These are phyloP conservation scores for Dusona sp. DNA, from an alignment of 2,888 invertebrate species.

Conservation along the genomic window DNA sequence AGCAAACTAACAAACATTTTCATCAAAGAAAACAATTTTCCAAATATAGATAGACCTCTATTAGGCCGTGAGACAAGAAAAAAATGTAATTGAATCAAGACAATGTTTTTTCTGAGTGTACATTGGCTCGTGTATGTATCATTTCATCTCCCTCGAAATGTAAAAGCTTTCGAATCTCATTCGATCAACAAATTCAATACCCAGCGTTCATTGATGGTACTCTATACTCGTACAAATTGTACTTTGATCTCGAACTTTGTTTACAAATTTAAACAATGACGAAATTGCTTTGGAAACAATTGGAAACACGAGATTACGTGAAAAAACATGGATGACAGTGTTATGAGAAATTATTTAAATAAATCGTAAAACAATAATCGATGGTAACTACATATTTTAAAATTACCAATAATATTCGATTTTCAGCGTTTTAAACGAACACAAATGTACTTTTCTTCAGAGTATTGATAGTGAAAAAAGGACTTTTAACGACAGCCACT, in stretches of 20 bases:
- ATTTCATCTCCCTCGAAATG: background rate
- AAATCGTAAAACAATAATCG: background rate
- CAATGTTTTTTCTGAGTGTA: too few species aligned
- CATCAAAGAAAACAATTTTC: too few species aligned
- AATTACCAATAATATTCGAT: background rate
- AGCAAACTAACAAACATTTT: too few species aligned
- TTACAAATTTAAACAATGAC: too few species aligned
- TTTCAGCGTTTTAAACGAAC: background rate
- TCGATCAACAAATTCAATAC: background rate
- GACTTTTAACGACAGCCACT: constrained; percentile 42
- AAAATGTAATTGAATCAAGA: too few species aligned
- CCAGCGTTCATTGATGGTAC: too few species aligned
- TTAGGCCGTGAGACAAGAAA: too few species aligned
- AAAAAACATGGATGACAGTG: background rate
- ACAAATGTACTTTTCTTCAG: background rate
- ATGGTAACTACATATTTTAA: background rate
- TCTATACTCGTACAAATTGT: too few species aligned
- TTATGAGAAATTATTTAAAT: background rate
- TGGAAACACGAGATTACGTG: too few species aligned
- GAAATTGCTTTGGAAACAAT: too few species aligned
- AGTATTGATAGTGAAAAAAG: constrained; percentile 8
- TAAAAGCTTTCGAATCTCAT: background rate
- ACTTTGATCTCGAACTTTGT: too few species aligned
- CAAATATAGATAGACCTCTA: too few species aligned
- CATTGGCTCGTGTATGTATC: background rate